These are phyloP conservation scores for Thaumatotibia leucotreta DNA, from an alignment of 1,140 invertebrate species.

Conservation along the genomic window DNA sequence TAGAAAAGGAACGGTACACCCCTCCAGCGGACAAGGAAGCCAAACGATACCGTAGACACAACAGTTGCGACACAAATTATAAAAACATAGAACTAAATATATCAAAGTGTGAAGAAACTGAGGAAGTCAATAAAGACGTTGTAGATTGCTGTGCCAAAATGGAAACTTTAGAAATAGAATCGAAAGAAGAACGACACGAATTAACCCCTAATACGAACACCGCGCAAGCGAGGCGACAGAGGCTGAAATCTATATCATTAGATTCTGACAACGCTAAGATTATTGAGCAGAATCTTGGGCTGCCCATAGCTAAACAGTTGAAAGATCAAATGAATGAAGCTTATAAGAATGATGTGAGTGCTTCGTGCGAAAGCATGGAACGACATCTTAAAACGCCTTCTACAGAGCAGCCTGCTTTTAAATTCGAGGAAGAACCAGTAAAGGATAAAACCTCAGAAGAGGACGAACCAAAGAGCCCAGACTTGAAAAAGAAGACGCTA, in stretches of 20 bases:
- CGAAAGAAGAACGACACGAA: slow-evolving; percentile 41
- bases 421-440: slow-evolving; percentile 52
- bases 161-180: slow-evolving; percentile 48
- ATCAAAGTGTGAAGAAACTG: slow-evolving; percentile 48
- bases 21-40: slow-evolving; percentile 62
- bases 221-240: slow-evolving; percentile 66
- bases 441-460: slow-evolving; percentile 42
- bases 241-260: slow-evolving; percentile 75
- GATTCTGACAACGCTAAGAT: slow-evolving; percentile 77
- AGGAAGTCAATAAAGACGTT: slow-evolving; percentile 42
- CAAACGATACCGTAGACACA: slow-evolving; percentile 62
- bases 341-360: slow-evolving; percentile 62
- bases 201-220: slow-evolving; percentile 47
- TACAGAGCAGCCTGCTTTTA: slow-evolving; percentile 52
- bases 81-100: slow-evolving; percentile 60
- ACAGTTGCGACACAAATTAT: slow-evolving; percentile 68
- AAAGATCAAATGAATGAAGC: slow-evolving; percentile 73
- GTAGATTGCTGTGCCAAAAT: slow-evolving; percentile 67
- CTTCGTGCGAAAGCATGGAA: slow-evolving; percentile 62
- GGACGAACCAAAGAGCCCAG: slow-evolving; percentile 49
- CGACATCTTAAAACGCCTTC: slow-evolving; percentile 44
- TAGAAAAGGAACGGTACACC: slow-evolving; percentile 61
- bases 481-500: slow-evolving; percentile 53
- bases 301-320: slow-evolving; percentile 73
- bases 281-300: slow-evolving; percentile 74